Percentiles rank a stretch among this genome's conserved stretches.
These are phyloP conservation scores for Rhopalosiphum maidis DNA, from an alignment of 1,140 invertebrate species.

Conservation along the genomic window DNA sequence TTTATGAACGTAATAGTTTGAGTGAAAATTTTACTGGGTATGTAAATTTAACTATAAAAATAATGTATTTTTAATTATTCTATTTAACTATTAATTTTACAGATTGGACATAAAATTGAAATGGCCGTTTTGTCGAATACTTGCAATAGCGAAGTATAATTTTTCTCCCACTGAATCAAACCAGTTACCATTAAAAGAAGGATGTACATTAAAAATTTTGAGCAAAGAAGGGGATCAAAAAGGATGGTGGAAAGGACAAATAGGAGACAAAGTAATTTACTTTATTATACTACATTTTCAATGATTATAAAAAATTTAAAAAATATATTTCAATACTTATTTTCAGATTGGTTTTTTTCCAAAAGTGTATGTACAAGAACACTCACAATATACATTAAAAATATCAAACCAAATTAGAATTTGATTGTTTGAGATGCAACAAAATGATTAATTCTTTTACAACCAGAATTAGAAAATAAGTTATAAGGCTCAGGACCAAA, in stretches of 20 bases:
- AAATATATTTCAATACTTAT: conserved; percentile 45
- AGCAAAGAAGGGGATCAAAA: conserved; percentile 79
- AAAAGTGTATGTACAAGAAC: conserved; percentile 70
- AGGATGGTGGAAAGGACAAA: conserved; percentile 83
- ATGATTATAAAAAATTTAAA: conserved; percentile 1
- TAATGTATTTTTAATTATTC: background rate
- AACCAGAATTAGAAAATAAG: conserved; percentile 59
- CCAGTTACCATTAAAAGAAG: conserved; percentile 78
- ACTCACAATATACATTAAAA: conserved; percentile 43
- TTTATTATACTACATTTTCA: conserved; percentile 10
- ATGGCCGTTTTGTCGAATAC: conserved; percentile 77
- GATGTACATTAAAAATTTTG: conserved; percentile 78
- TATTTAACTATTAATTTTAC: conserved; percentile 57
- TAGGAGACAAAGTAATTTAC: conserved; percentile 67
- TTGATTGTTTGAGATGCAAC: conserved; percentile 16
- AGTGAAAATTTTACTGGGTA: conserved; percentile 90
- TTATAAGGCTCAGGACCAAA: conserved; percentile 59
- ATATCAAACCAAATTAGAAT: background rate
- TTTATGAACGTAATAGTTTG: conserved; percentile 87
- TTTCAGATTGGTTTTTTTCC: conserved; percentile 71
- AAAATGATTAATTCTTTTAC: conserved; percentile 58
- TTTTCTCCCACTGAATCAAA: conserved; percentile 76
- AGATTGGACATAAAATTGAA: conserved; percentile 76
- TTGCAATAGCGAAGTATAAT: conserved; percentile 78
- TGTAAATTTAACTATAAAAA: conserved; percentile 58